phyloP scores from a whole-genome alignment of 1,140 invertebrate genomes.

The Lasaia peninsularis region DNA sequence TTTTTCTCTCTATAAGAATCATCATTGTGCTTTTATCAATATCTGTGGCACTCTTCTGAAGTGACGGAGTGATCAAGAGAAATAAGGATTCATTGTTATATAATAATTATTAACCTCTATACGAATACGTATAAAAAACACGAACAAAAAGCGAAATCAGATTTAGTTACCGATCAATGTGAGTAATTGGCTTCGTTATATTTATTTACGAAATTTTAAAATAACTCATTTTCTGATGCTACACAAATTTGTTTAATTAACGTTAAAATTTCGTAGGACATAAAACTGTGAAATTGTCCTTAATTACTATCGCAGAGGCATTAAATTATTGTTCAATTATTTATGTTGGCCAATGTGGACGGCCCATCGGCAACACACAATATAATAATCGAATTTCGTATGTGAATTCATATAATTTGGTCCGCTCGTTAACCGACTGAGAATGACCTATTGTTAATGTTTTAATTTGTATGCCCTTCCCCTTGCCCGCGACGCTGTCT shows the following conservation, averaged over 20 bases:
- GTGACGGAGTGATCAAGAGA: no score
- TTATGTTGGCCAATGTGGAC: constrained; percentile 32
- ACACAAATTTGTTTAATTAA: constrained; percentile 3
- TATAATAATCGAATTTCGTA: constrained; percentile 67
- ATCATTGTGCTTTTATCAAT: no score
- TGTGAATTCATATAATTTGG: constrained; percentile 54
- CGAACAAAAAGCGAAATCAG: no score
- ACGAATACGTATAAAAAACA: no score
- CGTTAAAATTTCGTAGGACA: not conserved
- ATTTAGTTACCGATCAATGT: no score
- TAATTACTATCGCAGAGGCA: constrained; percentile 16
- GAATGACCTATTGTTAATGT: constrained; percentile 73
- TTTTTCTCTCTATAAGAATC: no score
- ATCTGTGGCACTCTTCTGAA: no score
- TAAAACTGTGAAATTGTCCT: constrained; percentile 4
- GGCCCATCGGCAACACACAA: constrained; percentile 42
- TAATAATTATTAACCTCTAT: no score
- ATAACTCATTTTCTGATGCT: not conserved
- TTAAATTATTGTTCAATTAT: constrained; percentile 39
- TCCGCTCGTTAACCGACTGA: constrained; percentile 58
- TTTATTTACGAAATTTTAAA: no score
- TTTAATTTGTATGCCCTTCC: constrained; percentile 64
- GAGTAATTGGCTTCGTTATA: no score
- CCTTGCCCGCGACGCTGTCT: constrained; percentile 17
- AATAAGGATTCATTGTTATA: no score